Evolutionary conservation across 2,113 vertebrate species (phyloP), one percentile per base, ranked within the genome.

Genomic region (Actenoides hombroni): DNA sequence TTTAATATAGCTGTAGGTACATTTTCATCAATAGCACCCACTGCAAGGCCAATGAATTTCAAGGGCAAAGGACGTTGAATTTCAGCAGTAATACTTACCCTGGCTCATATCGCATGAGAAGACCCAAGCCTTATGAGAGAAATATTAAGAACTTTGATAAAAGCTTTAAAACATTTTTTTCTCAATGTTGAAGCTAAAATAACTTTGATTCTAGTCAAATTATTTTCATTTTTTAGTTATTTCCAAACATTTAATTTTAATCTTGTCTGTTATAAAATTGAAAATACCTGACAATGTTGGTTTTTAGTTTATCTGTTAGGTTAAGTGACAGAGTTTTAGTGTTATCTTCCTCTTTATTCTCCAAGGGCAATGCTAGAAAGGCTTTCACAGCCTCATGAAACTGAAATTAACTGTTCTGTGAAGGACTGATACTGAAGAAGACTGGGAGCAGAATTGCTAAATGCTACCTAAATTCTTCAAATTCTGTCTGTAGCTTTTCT

Each of bases 21-120:
- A 16, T 68, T 68, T 69, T 0, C 1, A 26, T 53, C 3, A 2
- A 23, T 46, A 49, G 37, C 4, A 0, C 14, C 31, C 5, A 24
- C 39, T 83, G 8, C 31, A 61, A 86, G 33, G 42, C 13, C 20
- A 51, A 48, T 57, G 11, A 40, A 57, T 53, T 75, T 69, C 49
- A 59, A 64, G 29, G 26, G 10, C 48, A 57, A 78, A 78, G 15
- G 33, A 46, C 49, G 74, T 48, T 14, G 23, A 68, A 78, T 74
- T 86, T 82, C 33, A 68, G 31, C 40, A 74, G 51, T 82, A 61
- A 37, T 76, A 39, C 40, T 81, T 54, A 37, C 3, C 5, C 7
- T 67, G 23, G 13, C 35, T 69, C 14, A 23, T n/a, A 59, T 60
- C 24, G 17, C 23, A 31, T 17, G 33, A 56, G 28, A 78, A 68